Conservation (phyloP, 2,113 vertebrate genomes). For the Brachirus orientalis region DNA sequence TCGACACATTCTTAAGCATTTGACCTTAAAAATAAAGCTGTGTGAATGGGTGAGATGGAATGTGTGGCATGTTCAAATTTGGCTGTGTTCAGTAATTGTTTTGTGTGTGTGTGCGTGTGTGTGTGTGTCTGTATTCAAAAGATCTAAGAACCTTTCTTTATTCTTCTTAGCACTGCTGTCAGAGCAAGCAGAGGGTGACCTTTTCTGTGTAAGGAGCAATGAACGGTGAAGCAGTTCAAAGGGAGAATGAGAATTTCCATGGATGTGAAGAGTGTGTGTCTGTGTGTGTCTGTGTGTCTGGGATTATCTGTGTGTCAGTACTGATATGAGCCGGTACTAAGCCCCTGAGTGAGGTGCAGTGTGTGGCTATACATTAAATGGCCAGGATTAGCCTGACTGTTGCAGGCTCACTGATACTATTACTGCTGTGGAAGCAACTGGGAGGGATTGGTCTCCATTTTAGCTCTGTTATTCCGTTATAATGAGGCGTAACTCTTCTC, state of each 20-base stretch:
- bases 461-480: slow-evolving; percentile 63
- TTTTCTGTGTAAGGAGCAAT: slow-evolving; percentile 9
- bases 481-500: slow-evolving; percentile 69
- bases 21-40: slow-evolving; percentile 45
- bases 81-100: neutral
- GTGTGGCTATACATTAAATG: slow-evolving; percentile 73
- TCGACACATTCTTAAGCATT: slow-evolving; percentile 60
- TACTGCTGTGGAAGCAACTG: slow-evolving; percentile 58
- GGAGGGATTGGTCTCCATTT: slow-evolving; percentile 64
- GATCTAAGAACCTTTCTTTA: neutral
- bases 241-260: slow-evolving; percentile 40
- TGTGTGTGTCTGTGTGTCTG: slow-evolving; percentile 19
- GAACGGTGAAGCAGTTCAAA: slow-evolving; percentile 41
- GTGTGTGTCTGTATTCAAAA: neutral
- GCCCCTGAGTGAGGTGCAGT: slow-evolving; percentile 56
- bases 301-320: neutral
- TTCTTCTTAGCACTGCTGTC: slow-evolving; percentile 8
- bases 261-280: slow-evolving; percentile 27
- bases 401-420: slow-evolving; percentile 63
- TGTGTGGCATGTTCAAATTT: neutral
- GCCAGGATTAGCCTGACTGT: slow-evolving; percentile 67
- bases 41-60: slow-evolving; percentile 1
- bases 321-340: slow-evolving; percentile 59
- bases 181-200: slow-evolving; percentile 2
- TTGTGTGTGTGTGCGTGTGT: neutral